These are phyloP conservation scores for Andrena praecox DNA, from an alignment of 2,888 invertebrate species.

Conservation along the genomic window DNA sequence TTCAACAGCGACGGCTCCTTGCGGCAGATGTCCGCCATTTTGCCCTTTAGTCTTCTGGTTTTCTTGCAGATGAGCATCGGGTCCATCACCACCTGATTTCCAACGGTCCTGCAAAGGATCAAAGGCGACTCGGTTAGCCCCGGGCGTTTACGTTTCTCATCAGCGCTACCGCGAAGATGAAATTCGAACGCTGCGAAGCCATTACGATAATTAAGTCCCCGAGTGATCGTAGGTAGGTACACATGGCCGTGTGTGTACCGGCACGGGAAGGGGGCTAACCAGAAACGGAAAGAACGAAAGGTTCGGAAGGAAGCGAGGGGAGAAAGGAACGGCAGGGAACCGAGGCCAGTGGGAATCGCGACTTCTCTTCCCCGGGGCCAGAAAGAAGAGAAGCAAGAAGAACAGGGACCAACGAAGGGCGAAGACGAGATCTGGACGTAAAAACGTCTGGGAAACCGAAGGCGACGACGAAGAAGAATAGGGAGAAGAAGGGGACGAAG, in stretches of 20 bases:
- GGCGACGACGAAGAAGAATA: conserved; percentile 35
- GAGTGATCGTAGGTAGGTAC: conserved; percentile 39
- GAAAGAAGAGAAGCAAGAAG: conserved; percentile 44
- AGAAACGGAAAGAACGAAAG: conserved; percentile 43
- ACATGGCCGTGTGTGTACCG: neutral
- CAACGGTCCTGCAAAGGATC: conserved; percentile 88
- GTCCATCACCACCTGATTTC: conserved; percentile 95
- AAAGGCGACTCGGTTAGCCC: neutral
- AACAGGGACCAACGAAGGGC: conserved; percentile 35
- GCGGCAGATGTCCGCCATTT: conserved; percentile 93
- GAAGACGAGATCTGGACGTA: conserved; percentile 31
- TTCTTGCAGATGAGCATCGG: conserved; percentile 95
- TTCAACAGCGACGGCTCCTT: conserved; percentile 93
- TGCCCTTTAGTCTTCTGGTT: conserved; percentile 91
- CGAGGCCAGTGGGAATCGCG: conserved; percentile 54
- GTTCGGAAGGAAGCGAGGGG: conserved; percentile 12
- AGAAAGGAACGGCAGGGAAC: conserved; percentile 25
- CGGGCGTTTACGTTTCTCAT: too few species aligned
- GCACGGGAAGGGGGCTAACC: conserved; percentile 10
- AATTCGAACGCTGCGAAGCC: conserved; percentile 51
- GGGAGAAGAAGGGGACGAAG: neutral
- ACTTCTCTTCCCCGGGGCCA: conserved; percentile 43
- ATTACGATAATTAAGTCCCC: conserved; percentile 73
- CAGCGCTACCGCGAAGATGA: conserved; percentile 15
- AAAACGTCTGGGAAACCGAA: conserved; percentile 37